Conservation (phyloP, 2,113 vertebrate genomes). For the Colaptes auratus region DNA sequence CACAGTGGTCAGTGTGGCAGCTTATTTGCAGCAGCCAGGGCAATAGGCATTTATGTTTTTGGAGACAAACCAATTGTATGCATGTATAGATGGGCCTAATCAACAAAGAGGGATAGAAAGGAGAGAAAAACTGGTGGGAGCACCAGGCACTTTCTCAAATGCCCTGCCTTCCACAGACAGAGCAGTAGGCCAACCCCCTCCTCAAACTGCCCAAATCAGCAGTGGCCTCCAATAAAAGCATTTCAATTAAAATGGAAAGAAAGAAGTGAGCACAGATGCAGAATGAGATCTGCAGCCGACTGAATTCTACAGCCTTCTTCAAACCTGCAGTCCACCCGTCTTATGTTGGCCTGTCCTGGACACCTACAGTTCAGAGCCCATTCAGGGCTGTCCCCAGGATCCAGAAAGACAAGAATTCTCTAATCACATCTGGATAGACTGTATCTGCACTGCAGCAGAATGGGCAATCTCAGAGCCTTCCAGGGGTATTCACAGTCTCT, state of each 20-base stretch:
- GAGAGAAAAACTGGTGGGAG: neutral
- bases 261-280: neutral
- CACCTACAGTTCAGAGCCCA: neutral
- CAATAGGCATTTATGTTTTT: neutral
- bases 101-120: neutral
- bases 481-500: constrained; percentile 12
- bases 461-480: neutral
- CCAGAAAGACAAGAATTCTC: neutral
- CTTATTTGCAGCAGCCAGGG: neutral
- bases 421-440: neutral
- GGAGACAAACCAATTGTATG: neutral
- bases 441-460: neutral
- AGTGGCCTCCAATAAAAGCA: neutral
- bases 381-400: neutral
- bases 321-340: neutral
- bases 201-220: neutral
- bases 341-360: neutral
- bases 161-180: neutral
- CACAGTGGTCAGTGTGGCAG: neutral
- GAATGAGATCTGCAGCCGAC: neutral
- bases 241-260: neutral
- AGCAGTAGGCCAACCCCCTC: neutral
- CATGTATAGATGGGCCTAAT: neutral
- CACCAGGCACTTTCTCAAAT: neutral
- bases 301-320: neutral